These are phyloP conservation scores for Nyctalus aviator DNA, from an alignment of 2,797 vertebrate species.

Conservation along the genomic window DNA sequence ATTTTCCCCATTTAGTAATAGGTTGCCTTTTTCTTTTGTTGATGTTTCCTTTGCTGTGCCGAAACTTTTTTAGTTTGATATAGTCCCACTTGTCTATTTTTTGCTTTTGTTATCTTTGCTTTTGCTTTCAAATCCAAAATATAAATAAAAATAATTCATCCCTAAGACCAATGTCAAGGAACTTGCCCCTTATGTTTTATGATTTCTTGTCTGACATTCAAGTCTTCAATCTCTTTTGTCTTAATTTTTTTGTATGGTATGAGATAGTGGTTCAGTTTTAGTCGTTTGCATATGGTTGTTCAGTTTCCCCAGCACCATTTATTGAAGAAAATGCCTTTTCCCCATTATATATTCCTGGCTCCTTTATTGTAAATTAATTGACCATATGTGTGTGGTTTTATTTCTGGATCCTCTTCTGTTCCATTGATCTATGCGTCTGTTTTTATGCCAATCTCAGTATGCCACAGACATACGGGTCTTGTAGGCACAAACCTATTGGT, in stretches of 20 bases:
- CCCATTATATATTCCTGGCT: not conserved
- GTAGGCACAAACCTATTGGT: not conserved
- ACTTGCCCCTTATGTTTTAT: not conserved
- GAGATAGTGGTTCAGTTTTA: not conserved
- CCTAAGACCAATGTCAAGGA: not conserved
- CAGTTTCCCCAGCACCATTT: not conserved
- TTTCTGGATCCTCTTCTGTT: not conserved
- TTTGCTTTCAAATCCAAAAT: not conserved
- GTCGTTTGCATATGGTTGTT: not conserved
- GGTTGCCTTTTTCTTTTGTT: not conserved
- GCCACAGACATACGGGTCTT: not conserved
- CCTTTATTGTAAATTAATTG: not conserved
- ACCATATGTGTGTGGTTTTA: not conserved
- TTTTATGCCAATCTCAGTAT: not conserved
- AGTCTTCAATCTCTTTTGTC: not conserved
- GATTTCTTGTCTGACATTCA: not conserved
- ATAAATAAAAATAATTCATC: too few species aligned
- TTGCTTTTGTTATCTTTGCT: not conserved
- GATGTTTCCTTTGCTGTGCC: not conserved
- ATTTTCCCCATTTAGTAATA: not conserved
- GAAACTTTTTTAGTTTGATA: not conserved
- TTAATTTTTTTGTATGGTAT: not conserved
- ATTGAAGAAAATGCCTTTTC: not conserved
- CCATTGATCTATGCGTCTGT: not conserved
- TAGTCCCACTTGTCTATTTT: not conserved